A percentile compares a stretch with the other conserved stretches of the same genome.
These are phyloP conservation scores for Xanthostigma xanthostigma DNA, from an alignment of 2,888 invertebrate species.

Conservation along the genomic window DNA sequence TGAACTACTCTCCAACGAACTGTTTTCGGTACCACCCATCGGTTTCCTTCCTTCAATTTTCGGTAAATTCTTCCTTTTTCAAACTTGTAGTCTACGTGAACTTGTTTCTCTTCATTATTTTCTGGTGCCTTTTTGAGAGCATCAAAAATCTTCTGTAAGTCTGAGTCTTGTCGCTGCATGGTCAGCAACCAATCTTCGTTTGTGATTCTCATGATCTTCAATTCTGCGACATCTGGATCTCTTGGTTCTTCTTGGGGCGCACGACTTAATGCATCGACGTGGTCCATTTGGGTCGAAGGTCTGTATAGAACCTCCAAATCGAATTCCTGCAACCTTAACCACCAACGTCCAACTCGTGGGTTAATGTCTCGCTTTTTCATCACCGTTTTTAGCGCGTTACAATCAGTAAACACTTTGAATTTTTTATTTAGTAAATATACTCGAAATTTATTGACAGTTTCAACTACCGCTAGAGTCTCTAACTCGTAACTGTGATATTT, in stretches of 20 bases:
- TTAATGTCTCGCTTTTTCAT: constrained; percentile 5
- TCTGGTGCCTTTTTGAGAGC: background rate
- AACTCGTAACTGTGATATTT: constrained; percentile 14
- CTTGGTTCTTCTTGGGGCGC: background rate
- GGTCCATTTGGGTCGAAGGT: background rate
- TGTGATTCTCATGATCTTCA: background rate
- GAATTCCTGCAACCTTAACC: constrained; percentile 6
- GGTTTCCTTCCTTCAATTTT: background rate
- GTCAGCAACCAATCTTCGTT: background rate
- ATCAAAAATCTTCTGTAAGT: background rate
- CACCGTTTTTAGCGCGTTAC: constrained; percentile 8
- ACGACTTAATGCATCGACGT: constrained; percentile 5
- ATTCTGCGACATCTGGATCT: background rate
- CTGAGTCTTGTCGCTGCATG: background rate
- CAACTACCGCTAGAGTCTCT: constrained; percentile 14
- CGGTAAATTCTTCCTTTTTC: background rate
- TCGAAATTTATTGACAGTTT: constrained; percentile 11
- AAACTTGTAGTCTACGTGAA: too few species aligned
- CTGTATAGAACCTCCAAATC: constrained; percentile 2
- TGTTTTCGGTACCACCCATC: background rate
- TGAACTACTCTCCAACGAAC: background rate
- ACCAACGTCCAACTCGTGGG: constrained; percentile 8
- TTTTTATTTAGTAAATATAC: constrained; percentile 10
- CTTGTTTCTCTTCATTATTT: background rate
- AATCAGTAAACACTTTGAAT: constrained; percentile 15